Evolutionary conservation across 2,888 invertebrate genomes (phyloP).

Genomic region (Drosophila suboccidentalis): DNA sequence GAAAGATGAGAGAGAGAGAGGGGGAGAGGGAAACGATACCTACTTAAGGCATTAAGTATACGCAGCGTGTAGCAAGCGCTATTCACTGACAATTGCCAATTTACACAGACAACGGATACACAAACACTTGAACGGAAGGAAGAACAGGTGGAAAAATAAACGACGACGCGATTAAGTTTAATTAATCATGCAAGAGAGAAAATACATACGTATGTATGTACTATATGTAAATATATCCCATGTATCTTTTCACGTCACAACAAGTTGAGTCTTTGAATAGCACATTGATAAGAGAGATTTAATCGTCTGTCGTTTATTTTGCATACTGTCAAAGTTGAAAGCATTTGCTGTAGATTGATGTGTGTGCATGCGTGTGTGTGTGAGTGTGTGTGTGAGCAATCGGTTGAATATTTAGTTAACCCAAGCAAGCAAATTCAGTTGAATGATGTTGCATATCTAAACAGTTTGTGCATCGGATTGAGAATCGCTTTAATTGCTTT

Average conservation of each 20-base stretch:
- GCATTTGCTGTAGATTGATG: constrained; percentile 11
- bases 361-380: constrained; percentile 6
- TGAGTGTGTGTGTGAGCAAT: background rate
- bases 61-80: constrained; percentile 16
- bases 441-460: constrained; percentile 10
- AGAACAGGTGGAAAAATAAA: constrained; percentile 14
- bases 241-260: constrained; percentile 15
- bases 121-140: background rate
- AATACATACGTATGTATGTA: constrained; percentile 1
- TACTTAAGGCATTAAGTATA: constrained; percentile 34
- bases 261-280: constrained; percentile 6
- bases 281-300: constrained; percentile 33
- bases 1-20: background rate
- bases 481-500: constrained; percentile 6
- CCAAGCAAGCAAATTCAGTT: constrained; percentile 4
- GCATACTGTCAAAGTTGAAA: constrained; percentile 39
- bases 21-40: background rate
- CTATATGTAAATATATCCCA: background rate
- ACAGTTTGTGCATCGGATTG: constrained; percentile 1
- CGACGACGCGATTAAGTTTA: constrained; percentile 29
- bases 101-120: background rate
- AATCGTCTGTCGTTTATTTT: constrained; percentile 17
- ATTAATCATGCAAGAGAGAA: constrained; percentile 46
- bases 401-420: constrained; percentile 6
- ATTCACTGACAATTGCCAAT: constrained; percentile 17